Base-by-base conservation (phyloP, 2,797 vertebrate species). In the Syngnathus rostellatus region DNA sequence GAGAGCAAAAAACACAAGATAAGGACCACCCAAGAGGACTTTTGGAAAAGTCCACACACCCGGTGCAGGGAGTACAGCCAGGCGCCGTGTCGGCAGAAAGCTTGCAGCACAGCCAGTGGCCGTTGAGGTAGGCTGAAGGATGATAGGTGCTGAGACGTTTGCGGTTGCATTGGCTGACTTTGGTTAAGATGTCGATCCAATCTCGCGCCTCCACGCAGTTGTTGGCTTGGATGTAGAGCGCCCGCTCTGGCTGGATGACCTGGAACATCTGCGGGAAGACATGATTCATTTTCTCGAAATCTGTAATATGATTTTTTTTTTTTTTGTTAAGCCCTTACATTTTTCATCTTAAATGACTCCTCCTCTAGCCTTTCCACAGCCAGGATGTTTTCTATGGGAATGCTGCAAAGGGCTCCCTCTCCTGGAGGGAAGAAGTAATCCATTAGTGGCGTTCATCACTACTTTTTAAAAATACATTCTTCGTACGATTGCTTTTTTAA, bases 341-440 rank as follows among this genome's bases (percentile, higher is more conserved):
- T 99, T 90, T 99, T 99, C 97, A 98, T 99, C 86, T 95, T 96
- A 86, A 99, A 99, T 55, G 97, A 99, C 83, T 99, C 95, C 75
- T 99, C 97, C 80, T 99, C 96, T 43, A 99, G 91, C 68, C 92
- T 89, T 88, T 99, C 97, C 62, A 99, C 97, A 2, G 97, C 97
- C 84, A 99, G 86, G 80, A 99, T 99, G 85, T 99, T 99, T 85
- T 99, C 97, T 69, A 99, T 97, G 60, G 97, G 95, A 85, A 99
- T 99, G 86, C 92, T 97, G 84, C 92, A 99, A 45, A 99, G 90
- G 50, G 97, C 93, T 25, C 91, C 91, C 86, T 99, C 96, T 75
- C 93, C 97, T 99, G 64, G 39, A 39, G 12, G 50, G 17, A 25
- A 62, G 43, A 62, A 21, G 11, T 45, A 25, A 62, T 43, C 38